Base-by-base conservation (phyloP, 2,888 invertebrate genomes). In the Teinopalpus imperialis region DNA sequence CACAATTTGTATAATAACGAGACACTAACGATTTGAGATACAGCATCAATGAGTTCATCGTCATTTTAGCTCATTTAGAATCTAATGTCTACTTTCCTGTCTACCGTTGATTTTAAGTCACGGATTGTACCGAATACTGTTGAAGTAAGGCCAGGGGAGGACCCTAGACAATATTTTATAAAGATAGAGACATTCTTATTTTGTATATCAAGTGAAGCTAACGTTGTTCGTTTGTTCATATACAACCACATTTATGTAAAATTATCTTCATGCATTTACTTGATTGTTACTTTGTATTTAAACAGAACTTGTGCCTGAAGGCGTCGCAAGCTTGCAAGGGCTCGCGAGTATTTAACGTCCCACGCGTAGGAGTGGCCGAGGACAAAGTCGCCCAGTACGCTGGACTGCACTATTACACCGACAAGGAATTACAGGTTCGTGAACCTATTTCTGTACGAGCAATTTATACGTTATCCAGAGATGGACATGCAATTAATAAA, bases 371-470 rank as follows among this genome's bases (percentile, higher is more conserved):
- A 30, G 96, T 97, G 4, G 95, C 97, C 1, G 96, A 96, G 58
- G 96, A 97, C 74, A 96, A 97, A 80, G 95, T 97, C 12, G 94
- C 97, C 0, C 97, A 97, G 72, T 97, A 97, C 74, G 97, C 96
- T 0, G 94, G 95, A 0, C 89, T 97, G 0, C 96, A 97, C 72
- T 97, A 97, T 78, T 97, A 97, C 81, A 95, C 95, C 3, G 97
- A 97, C 80, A 97, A 97, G 86, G 97, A 97, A 71, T 83, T 97
- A 40, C 95, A 96, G 90, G 95, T 92, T 79, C 53, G 42, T 23
- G 8, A 14, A 16, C 4, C 4, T 30, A 24, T n/a, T n/a, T n/a
- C n/a, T 26, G 35, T 26, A 24, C 12, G n/a, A 14, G 36, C 5
- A 24, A 36, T 36, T 24, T 36, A 35, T 23, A 26, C 24, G 24